Base-by-base conservation (phyloP, 2,113 vertebrate species). In the Oreochromis niloticus region DNA sequence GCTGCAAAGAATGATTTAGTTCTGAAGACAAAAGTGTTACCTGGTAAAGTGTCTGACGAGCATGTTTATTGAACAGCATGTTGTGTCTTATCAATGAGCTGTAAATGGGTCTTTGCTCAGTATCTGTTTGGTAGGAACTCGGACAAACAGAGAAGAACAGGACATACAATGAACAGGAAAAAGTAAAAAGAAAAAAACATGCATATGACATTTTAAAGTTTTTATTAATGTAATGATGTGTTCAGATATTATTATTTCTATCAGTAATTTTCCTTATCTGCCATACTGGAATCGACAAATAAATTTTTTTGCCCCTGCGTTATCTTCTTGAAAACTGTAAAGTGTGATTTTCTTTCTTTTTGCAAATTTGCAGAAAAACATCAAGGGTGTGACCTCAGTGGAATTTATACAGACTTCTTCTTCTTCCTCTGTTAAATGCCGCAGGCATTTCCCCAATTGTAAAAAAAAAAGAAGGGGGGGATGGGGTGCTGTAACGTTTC, bases 401-500 rank as follows among this genome's bases (percentile, higher is more conserved):
- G 68, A 30, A 75, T 17, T 48, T 16, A 48, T 30, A 75, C 14
- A 48, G 6, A 0, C 68, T 7, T 48, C 24, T 27, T 73, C 68
- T 27, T 73, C 17, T 73, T 48, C 41, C 8, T 48, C 41, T 48
- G 68, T 1, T 73, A 73, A 73, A 73, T 48, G 8, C 22, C 2
- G 2, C 36, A 0, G 36, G 36, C 68, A 73, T 73, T 30, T 8
- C 24, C 9, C 16, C 41, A 30, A 3, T 30, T 48, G 41, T 14
- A 48, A 48, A 75, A 75, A 48, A 75, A 75, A 22, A 16, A 30
- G 22, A 73, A 73, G 5, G 13, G 4, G 1, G 12, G 13, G 27
- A 24, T 9, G 32, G 17, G 0, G 34, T 66, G 61, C 17, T 66
- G 10, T n/a, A 0, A 19, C 1, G 0, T 66, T 66, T n/a, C 32